A percentile compares a stretch with the other conserved stretches of the same genome.
Conservation (phyloP, 2,113 vertebrate genomes). For the Talpa occidentalis region DNA sequence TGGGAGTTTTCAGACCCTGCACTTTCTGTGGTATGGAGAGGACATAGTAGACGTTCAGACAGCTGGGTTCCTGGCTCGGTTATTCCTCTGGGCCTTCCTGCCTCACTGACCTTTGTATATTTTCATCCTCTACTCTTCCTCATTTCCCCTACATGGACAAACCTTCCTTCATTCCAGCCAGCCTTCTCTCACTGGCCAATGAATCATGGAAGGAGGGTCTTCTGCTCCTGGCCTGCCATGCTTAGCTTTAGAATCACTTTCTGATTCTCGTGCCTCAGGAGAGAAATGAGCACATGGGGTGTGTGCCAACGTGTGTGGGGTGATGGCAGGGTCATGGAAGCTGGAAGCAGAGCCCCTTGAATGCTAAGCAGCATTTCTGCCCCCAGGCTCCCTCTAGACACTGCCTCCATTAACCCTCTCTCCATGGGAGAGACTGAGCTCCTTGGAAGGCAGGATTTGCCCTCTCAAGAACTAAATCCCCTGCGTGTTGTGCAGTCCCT, state of each 20-base stretch:
- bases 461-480: background rate
- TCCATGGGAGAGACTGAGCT: background rate
- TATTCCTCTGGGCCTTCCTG: background rate
- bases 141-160: background rate
- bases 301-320: accelerated
- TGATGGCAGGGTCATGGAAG: background rate
- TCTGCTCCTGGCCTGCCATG: background rate
- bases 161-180: background rate
- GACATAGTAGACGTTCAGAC: background rate
- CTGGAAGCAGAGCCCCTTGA: background rate
- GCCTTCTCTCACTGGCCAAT: background rate
- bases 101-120: background rate
- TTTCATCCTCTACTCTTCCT: background rate
- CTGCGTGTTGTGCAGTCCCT: background rate
- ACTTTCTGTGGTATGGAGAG: background rate
- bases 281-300: background rate
- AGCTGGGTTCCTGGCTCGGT: background rate
- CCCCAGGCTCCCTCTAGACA: background rate
- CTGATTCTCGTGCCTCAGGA: background rate
- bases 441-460: background rate
- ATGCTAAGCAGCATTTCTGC: background rate
- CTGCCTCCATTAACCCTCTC: background rate
- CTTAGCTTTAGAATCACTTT: background rate
- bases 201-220: background rate
- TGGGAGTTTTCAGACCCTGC: background rate